These are phyloP conservation scores for Lacanobia oleracea DNA, from an alignment of 2,888 invertebrate genomes.

Conservation along the genomic window DNA sequence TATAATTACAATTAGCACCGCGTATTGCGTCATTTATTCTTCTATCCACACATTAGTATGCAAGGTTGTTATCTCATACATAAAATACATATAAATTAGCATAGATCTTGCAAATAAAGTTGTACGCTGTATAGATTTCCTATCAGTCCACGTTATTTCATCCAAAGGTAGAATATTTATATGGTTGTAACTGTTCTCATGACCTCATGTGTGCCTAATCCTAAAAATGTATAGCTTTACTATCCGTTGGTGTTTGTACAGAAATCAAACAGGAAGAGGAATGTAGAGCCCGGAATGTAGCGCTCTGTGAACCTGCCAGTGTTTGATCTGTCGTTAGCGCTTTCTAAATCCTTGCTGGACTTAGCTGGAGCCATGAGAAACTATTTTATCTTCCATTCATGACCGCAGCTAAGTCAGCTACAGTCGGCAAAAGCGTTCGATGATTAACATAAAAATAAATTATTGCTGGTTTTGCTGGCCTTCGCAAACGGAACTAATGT, in stretches of 20 bases:
- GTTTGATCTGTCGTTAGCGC: constrained; percentile 86
- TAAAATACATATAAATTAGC: constrained; percentile 45
- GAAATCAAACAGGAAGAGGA: constrained; percentile 83
- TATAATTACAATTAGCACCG: constrained; percentile 41
- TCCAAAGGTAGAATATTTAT: not conserved
- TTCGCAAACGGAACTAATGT: constrained; percentile 38
- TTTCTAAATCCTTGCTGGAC: constrained; percentile 80
- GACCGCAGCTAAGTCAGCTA: not conserved
- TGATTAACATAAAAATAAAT: constrained; percentile 3
- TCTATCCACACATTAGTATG: constrained; percentile 41
- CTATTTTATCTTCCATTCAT: constrained; percentile 17
- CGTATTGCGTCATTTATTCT: constrained; percentile 49
- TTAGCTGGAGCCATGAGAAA: constrained; percentile 50
- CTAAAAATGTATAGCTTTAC: constrained; percentile 58
- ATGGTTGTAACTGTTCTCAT: constrained; percentile 32
- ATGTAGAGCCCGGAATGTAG: constrained; percentile 82
- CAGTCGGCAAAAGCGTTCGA: not conserved
- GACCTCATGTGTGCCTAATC: constrained; percentile 41
- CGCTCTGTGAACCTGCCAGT: constrained; percentile 77
- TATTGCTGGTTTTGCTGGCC: constrained; percentile 7
- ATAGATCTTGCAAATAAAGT: constrained; percentile 44
- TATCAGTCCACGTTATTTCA: constrained; percentile 7
- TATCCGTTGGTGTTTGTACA: constrained; percentile 75
- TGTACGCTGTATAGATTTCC: constrained; percentile 11
- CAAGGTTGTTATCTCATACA: constrained; percentile 47